These are phyloP conservation scores for Cremastinae sp. DNA, from an alignment of 2,888 invertebrate species.

Conservation along the genomic window DNA sequence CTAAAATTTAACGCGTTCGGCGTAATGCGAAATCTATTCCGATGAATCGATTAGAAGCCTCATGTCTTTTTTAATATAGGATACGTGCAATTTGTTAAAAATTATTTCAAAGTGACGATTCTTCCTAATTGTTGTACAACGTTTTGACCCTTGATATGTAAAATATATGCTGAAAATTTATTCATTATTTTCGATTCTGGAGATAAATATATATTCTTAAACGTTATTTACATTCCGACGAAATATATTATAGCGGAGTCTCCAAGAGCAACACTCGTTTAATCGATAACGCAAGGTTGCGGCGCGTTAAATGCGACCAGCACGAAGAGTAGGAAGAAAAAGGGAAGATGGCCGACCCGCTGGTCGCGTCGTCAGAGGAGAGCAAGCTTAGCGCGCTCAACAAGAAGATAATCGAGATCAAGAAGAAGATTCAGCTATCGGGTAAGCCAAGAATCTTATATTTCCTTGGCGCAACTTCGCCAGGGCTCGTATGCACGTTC, in stretches of 20 bases:
- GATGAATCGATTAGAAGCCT: too few species aligned
- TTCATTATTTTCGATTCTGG: too few species aligned
- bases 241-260: background rate
- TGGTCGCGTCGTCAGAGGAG: slow-evolving; percentile 78
- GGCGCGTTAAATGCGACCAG: background rate
- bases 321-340: slow-evolving; percentile 13
- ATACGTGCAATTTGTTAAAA: too few species aligned
- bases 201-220: too few species aligned
- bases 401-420: slow-evolving; percentile 91
- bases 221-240: too few species aligned
- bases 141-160: too few species aligned
- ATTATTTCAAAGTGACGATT: too few species aligned
- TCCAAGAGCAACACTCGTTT: slow-evolving; percentile 61
- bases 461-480: slow-evolving; percentile 35
- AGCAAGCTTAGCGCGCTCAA: slow-evolving; percentile 84
- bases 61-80: too few species aligned
- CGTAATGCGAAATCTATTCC: too few species aligned
- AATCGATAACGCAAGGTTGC: slow-evolving; percentile 65
- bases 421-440: slow-evolving; percentile 92
- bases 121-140: too few species aligned
- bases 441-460: slow-evolving; percentile 81
- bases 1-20: too few species aligned
- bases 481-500: slow-evolving; percentile 2
- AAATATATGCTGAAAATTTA: too few species aligned
- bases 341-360: slow-evolving; percentile 72